phyloP scores from a whole-genome alignment of 2,797 vertebrate species.

The Erethizon dorsatum region DNA sequence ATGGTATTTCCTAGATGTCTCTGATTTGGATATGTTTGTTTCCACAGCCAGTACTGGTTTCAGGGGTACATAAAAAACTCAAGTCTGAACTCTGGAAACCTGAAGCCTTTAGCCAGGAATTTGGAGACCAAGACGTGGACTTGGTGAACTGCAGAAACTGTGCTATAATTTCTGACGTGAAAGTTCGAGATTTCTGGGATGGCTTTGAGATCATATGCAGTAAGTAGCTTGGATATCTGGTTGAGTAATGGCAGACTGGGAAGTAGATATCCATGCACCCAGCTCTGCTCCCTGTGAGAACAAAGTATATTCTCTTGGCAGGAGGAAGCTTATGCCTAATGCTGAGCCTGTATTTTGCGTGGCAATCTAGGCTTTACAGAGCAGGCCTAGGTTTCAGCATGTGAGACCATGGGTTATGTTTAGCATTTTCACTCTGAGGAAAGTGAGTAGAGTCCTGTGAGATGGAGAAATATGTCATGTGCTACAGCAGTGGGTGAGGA shows the following conservation, averaged over 20 bases:
- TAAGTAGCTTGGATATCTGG: constrained; percentile 95
- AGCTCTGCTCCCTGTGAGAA: not conserved
- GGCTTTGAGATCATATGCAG: constrained; percentile 98
- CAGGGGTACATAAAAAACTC: constrained; percentile 97
- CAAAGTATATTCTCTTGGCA: not conserved
- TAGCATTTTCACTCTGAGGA: not conserved
- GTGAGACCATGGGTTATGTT: not conserved
- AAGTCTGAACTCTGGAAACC: constrained; percentile 96
- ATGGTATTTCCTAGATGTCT: constrained; percentile 4
- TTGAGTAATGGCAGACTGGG: constrained; percentile 91
- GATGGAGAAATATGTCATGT: not conserved
- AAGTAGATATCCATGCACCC: constrained; percentile 1
- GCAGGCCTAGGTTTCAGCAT: not conserved
- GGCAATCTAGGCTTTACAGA: not conserved
- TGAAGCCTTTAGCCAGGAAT: constrained; percentile 98
- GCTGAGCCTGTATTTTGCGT: not conserved
- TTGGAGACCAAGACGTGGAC: constrained; percentile 99
- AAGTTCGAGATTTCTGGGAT: constrained; percentile 99
- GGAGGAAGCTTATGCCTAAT: not conserved
- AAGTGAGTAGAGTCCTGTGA: not conserved
- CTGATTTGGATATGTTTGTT: constrained; percentile 81
- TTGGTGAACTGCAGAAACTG: constrained; percentile 99
- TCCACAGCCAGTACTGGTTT: constrained; percentile 98
- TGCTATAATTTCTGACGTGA: constrained; percentile 99
- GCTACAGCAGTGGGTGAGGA: not conserved